Base-by-base conservation (phyloP, 2,888 invertebrate species). In the Hypomecis atomaria region DNA sequence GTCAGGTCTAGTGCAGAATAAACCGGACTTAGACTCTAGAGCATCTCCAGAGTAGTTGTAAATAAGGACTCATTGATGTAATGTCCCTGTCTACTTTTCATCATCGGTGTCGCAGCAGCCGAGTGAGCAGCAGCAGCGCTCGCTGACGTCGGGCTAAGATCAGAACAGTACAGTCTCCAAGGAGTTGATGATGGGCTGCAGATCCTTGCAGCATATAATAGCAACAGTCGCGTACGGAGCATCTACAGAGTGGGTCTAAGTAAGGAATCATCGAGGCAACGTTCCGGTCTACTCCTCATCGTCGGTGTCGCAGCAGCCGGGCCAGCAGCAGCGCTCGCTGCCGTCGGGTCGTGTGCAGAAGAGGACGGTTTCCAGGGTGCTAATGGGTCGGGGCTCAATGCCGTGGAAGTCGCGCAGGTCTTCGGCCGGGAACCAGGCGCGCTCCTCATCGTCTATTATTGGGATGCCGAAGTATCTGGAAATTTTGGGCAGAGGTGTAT, bases 381-480 rank as follows among this genome's bases (percentile, higher is more conserved):
- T 96, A 0, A 97, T 96, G 0, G 91, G 83, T 8, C 91, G 78
- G 0, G 97, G 96, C 77, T 97, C 96, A 71, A 98, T 96, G 62
- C 97, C 97, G 81, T 98, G 97, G 84, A 97, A 98, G 82, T 98
- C 98, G 71, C 96, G 96, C 0, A 98, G 93, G 79, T 98, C 98
- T 38, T 96, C 96, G 0, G 96, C 96, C 0, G 98, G 98, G 85
- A 98, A 98, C 98, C 98, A 98, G 5, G 98, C 97, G 71, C 97
- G 96, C 81, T 97, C 97, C 65, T 97, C 96, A 79, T 98, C 97
- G 56, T 97, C 97, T 69, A 98, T 96, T 58, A 98, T 94, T 33
- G 95, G 94, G 69, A 96, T 94, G 63, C 96, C 96, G 78, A 96
- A 95, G 72, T 95, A 94, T 90, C 98, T 97, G 86, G 6, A 62